Percentiles rank a stretch among this genome's conserved stretches.
Evolutionary conservation across 1,140 invertebrate genomes (phyloP).

Genomic region (Aradophagus sp.): DNA sequence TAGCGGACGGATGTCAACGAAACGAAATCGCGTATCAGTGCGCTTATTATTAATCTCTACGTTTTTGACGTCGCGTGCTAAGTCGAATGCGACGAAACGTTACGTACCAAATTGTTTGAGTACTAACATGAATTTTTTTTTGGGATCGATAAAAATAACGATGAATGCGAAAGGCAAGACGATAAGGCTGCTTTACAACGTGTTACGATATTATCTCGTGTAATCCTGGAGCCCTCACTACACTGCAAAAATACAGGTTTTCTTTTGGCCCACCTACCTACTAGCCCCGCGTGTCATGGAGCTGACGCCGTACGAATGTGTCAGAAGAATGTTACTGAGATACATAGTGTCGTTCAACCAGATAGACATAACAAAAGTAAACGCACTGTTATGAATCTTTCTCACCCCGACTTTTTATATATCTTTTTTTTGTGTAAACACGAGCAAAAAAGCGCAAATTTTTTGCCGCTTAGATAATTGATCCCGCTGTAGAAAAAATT

Average conservation of each 20-base stretch:
- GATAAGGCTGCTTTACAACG: conserved; percentile 62
- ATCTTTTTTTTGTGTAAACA: no score
- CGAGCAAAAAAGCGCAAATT: no score
- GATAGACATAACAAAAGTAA: conserved; percentile 25
- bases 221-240: conserved; percentile 58
- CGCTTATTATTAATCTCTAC: conserved; percentile 40
- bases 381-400: no score
- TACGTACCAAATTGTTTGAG: conserved; percentile 49
- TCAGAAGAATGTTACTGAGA: conserved; percentile 44
- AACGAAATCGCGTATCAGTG: conserved; percentile 30
- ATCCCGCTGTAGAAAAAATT: no score
- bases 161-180: conserved; percentile 47
- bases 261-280: conserved; percentile 52
- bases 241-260: conserved; percentile 55
- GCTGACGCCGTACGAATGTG: conserved; percentile 27
- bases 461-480: no score
- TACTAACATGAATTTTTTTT: conserved; percentile 45
- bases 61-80: conserved; percentile 49
- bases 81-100: conserved; percentile 50
- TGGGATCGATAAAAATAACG: conserved; percentile 56
- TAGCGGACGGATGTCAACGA: conserved; percentile 10
- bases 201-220: conserved; percentile 62
- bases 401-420: no score
- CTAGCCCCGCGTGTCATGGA: conserved; percentile 35
- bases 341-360: conserved; percentile 30